Evolutionary conservation across 2,888 invertebrate species (phyloP).

Genomic region (Lagria hirta): DNA sequence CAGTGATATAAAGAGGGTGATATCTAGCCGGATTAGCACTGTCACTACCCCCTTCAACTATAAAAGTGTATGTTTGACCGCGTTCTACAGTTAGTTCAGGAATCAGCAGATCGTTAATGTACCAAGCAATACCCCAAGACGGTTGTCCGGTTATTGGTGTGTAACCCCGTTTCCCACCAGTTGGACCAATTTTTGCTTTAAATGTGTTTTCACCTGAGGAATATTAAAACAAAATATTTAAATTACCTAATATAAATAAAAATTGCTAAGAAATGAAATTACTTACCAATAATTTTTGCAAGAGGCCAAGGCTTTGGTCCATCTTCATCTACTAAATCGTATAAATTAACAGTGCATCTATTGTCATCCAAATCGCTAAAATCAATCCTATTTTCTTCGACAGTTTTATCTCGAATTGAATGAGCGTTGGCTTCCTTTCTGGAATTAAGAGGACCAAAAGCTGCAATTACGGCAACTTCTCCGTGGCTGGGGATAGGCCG

Average conservation of each 20-base stretch:
- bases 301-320: conserved; percentile 71
- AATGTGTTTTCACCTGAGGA: conserved; percentile 61
- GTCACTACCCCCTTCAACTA: conserved; percentile 83
- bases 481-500: conserved; percentile 44
- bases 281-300: conserved; percentile 59
- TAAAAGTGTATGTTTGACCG: conserved; percentile 82
- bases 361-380: conserved; percentile 73
- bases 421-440: conserved; percentile 84
- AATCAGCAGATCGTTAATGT: conserved; percentile 85
- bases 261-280: background rate
- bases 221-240: conserved; percentile 2
- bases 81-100: conserved; percentile 88
- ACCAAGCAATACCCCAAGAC: conserved; percentile 92
- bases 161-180: conserved; percentile 79
- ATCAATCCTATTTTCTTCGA: conserved; percentile 75
- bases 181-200: conserved; percentile 79
- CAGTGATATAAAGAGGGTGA: conserved; percentile 90
- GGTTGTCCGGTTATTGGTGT: conserved; percentile 77
- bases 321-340: conserved; percentile 61
- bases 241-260: background rate
- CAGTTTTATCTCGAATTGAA: conserved; percentile 69
- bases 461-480: conserved; percentile 78
- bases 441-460: conserved; percentile 81
- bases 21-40: conserved; percentile 78
- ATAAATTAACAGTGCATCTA: conserved; percentile 69